Percentiles rank a stretch among this genome's conserved stretches.
phyloP scores from a whole-genome alignment of 2,888 invertebrate species.

The Mythimna pallens region DNA sequence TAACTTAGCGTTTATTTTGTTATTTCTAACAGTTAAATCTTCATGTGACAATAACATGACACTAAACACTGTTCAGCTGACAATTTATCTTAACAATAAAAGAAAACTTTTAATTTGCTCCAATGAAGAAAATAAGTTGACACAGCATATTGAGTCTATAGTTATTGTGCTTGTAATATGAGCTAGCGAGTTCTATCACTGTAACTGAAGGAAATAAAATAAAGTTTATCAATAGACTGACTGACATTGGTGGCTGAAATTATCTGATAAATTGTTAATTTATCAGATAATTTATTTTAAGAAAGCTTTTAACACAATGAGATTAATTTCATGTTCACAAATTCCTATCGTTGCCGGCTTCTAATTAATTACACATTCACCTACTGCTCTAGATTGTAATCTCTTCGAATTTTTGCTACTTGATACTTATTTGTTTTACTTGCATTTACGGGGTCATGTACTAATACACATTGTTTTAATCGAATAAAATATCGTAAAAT shows the following conservation, averaged over 20 bases:
- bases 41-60: constrained; percentile 53
- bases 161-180: neutral
- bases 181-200: neutral
- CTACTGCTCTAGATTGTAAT: constrained; percentile 26
- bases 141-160: neutral
- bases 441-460: neutral
- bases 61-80: constrained; percentile 43
- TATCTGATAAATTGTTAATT: neutral
- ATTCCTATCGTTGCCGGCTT: constrained; percentile 8
- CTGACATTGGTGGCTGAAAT: neutral
- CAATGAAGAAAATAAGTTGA: constrained; percentile 13
- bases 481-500: neutral
- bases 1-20: constrained; percentile 57
- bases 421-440: neutral
- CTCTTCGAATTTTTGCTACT: constrained; percentile 5
- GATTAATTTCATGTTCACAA: constrained; percentile 35
- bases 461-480: neutral
- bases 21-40: constrained; percentile 53
- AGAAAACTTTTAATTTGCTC: neutral
- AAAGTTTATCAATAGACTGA: neutral
- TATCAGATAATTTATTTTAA: constrained; percentile 35
- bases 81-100: constrained; percentile 13
- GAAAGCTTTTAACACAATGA: constrained; percentile 40
- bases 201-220: neutral
- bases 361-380: constrained; percentile 47